Evolutionary conservation across 2,113 vertebrate genomes (phyloP).

Genomic region (Antigone vipio): DNA sequence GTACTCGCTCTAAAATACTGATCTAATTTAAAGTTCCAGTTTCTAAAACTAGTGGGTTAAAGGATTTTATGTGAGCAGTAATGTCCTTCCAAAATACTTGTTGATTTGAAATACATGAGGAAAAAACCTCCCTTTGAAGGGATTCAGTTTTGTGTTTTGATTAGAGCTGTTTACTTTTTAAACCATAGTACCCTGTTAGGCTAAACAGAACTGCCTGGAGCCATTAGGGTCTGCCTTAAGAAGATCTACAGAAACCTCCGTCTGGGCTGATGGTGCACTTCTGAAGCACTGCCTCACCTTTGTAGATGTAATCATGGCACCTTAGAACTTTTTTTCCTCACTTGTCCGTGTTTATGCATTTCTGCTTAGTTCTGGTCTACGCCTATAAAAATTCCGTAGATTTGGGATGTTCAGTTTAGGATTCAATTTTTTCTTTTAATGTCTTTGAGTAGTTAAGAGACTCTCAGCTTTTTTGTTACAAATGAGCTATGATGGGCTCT

Average conservation of each 20-base stretch:
- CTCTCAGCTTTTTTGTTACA: not conserved
- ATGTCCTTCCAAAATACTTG: not conserved
- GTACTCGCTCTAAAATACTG: not conserved
- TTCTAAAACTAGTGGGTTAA: not conserved
- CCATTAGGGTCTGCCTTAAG: not conserved
- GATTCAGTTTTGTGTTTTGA: not conserved
- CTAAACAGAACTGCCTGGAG: not conserved
- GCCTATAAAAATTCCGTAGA: not conserved
- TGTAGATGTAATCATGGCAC: fast-evolving
- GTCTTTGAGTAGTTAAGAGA: not conserved
- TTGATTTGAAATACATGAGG: not conserved
- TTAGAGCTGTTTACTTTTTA: not conserved
- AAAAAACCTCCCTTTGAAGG: not conserved
- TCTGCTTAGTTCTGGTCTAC: not conserved
- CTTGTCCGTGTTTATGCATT: not conserved
- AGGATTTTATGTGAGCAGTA: not conserved
- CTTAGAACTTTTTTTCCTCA: not conserved
- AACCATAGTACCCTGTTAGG: not conserved
- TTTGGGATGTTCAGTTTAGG: not conserved
- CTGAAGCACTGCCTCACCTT: not conserved
- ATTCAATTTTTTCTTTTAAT: not conserved
- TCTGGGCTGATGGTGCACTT: fast-evolving
- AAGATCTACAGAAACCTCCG: not conserved
- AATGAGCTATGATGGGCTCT: not conserved
- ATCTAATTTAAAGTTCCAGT: not conserved